Base-by-base conservation (phyloP, 1,140 invertebrate genomes). In the Tetragonula clypearis region DNA sequence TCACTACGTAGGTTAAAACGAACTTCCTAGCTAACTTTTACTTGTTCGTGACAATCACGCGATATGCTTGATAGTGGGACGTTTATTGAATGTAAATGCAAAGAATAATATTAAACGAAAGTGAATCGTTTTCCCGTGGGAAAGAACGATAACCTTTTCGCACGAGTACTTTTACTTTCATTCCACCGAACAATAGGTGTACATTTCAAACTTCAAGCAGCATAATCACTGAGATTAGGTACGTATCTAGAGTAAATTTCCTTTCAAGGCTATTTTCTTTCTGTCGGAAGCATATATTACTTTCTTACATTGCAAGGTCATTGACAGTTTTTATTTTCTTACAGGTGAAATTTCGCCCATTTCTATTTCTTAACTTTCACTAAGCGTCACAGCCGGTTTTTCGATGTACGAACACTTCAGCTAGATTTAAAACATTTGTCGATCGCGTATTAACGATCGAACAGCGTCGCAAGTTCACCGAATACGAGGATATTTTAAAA, bases 61-160 rank as follows among this genome's bases (percentile, higher is more conserved):
- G 84, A 74, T 85, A 65, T 58, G 35, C 21, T 68, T 41, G 78
- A 58, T 56, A 65, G 62, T 12, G 53, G 21, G 17, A 81, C 79
- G 79, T 85, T 81, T 74, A 80, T 85, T 85, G 78, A 80, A 85
- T 85, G 84, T 74, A 85, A 81, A 85, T 80, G 71, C 15, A 60
- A 53, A 23, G 53, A 69, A 85, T 81, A 80, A 85, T 81, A 66
- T 56, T n/a, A 41, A 49, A 75, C 8, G 78, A 85, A 74, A 80
- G 79, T 68, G 82, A 84, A 79, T 41, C 1, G 6, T 30, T 35
- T 35, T 79, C 23, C 14, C 58, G 82, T 84, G 82, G 49, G 82
- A 84, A 84, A 60, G 5, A 79, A 65, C 68, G 82, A 26, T 79
- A 71, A 72, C 15, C 14, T n/a, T 11, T 79, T 84, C 77, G 2